These are phyloP conservation scores for Lepidotrigona ventralis DNA, from an alignment of 1,140 invertebrate species.

Conservation along the genomic window DNA sequence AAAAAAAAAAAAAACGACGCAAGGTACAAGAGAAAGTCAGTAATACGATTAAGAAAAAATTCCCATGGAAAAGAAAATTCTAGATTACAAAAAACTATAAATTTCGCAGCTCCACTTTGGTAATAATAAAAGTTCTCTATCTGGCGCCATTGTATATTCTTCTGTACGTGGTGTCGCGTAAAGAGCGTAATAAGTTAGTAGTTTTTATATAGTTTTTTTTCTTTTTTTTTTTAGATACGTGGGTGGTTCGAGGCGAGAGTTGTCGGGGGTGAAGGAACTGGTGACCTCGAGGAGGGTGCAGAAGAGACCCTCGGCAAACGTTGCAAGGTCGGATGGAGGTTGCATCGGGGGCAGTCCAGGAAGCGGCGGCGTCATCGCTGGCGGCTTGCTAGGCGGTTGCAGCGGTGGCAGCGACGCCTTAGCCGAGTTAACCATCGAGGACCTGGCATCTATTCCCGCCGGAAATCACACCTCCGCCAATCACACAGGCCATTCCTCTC, in stretches of 20 bases:
- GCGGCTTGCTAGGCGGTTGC: slow-evolving; percentile 73
- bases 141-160: too few relatives aligned
- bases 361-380: slow-evolving; percentile 55
- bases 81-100: too few relatives aligned
- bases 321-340: slow-evolving; percentile 69
- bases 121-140: too few relatives aligned
- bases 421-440: slow-evolving; percentile 77
- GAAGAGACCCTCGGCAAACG: slow-evolving; percentile 70
- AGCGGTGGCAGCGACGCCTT: slow-evolving; percentile 78
- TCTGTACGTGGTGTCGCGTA: not conserved
- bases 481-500: slow-evolving; percentile 76
- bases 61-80: too few relatives aligned
- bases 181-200: not conserved
- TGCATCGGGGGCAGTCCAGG: slow-evolving; percentile 53
- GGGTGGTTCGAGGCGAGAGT: slow-evolving; percentile 72
- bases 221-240: slow-evolving; percentile 68
- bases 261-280: slow-evolving; percentile 75
- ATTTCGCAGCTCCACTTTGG: too few relatives aligned
- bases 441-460: slow-evolving; percentile 78
- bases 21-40: too few relatives aligned
- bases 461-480: slow-evolving; percentile 74
- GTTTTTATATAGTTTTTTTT: too few relatives aligned
- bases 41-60: too few relatives aligned
- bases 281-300: slow-evolving; percentile 73
- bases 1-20: too few relatives aligned